These are phyloP conservation scores for Diuraphis noxia DNA, from an alignment of 1,140 invertebrate species.

Conservation along the genomic window DNA sequence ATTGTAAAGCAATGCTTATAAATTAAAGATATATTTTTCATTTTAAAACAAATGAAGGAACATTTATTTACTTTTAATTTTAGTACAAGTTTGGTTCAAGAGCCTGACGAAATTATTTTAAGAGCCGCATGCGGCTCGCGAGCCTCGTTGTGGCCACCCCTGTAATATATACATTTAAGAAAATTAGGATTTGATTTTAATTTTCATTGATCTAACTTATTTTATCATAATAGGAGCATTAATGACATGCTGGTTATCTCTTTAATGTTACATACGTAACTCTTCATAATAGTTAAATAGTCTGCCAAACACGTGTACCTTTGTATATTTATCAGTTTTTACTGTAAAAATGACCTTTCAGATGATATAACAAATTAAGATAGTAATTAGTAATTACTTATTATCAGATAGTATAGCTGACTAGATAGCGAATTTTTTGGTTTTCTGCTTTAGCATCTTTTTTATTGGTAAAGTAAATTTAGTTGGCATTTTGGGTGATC, in stretches of 20 bases:
- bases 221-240: not conserved
- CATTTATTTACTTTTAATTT: no score
- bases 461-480: no score
- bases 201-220: not conserved
- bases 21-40: no score
- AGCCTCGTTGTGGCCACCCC: no score
- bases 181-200: not conserved
- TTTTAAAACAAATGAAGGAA: no score
- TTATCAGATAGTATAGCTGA: not conserved
- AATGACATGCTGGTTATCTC: not conserved
- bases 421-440: no score
- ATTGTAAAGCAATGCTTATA: no score
- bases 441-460: no score
- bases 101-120: no score
- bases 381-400: not conserved
- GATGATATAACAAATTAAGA: not conserved
- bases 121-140: no score
- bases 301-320: constrained; percentile 8
- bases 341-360: not conserved
- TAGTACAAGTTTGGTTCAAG: no score
- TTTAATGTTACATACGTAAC: not conserved
- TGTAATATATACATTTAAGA: not conserved
- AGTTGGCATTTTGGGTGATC: no score
- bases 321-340: not conserved
- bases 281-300: not conserved